A percentile compares a stretch with the other conserved stretches of the same genome.
These are phyloP conservation scores for Brachyhypopomus gauderio DNA, from an alignment of 2,113 vertebrate species.

Conservation along the genomic window DNA sequence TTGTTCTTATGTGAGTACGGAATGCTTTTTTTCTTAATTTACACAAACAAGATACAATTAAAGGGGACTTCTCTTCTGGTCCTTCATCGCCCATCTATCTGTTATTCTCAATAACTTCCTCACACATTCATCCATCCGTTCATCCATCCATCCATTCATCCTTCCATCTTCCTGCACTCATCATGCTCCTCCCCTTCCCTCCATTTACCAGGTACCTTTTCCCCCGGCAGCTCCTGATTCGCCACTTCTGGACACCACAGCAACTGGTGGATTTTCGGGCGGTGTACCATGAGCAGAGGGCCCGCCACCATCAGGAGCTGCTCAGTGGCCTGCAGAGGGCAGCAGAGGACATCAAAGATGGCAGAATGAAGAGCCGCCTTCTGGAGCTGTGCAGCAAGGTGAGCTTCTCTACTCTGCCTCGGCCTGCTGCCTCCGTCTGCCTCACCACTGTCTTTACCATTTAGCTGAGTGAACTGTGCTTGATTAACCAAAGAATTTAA, in stretches of 20 bases:
- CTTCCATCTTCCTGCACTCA: not conserved
- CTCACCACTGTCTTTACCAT: not conserved
- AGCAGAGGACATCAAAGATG: slow-evolving; percentile 61
- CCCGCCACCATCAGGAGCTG: slow-evolving; percentile 65
- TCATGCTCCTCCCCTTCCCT: not conserved
- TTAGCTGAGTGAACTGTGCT: not conserved
- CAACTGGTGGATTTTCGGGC: slow-evolving; percentile 83
- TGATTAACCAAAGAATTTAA: not conserved
- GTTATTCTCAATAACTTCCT: not conserved
- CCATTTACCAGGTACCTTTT: slow-evolving; percentile 83
- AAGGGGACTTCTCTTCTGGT: not conserved
- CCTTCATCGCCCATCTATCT: not conserved
- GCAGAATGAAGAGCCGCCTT: slow-evolving; percentile 68
- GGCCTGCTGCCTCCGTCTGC: not conserved
- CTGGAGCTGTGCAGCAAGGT: slow-evolving; percentile 80
- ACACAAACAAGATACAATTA: no score
- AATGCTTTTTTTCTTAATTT: no score
- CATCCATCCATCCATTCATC: no score
- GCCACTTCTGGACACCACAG: slow-evolving; percentile 86
- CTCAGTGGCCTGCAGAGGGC: slow-evolving; percentile 68
- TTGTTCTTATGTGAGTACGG: no score
- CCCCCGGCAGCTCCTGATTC: slow-evolving; percentile 88
- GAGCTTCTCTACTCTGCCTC: not conserved
- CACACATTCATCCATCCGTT: not conserved
- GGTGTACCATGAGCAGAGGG: slow-evolving; percentile 74